Evolutionary conservation across 1,140 invertebrate species (phyloP).

Genomic region (Drosophila lacertosa): DNA sequence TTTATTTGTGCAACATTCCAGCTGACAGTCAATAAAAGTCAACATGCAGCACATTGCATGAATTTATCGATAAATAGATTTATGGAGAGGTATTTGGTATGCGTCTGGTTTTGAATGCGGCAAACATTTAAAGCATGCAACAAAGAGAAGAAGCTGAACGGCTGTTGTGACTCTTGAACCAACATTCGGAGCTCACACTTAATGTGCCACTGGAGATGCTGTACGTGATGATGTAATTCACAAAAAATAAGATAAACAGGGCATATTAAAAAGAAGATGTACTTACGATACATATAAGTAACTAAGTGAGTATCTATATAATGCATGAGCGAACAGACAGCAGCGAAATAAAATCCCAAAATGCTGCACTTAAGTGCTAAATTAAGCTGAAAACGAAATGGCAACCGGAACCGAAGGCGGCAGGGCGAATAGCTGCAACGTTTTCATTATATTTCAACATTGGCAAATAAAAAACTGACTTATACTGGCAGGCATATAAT

Average conservation of each 20-base stretch:
- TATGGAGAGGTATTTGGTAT: slow-evolving; percentile 3
- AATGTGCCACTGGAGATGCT: slow-evolving; percentile 18
- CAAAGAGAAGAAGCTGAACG: slow-evolving; percentile 12
- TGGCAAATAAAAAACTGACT: slow-evolving; percentile 49
- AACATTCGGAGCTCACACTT: slow-evolving; percentile 18
- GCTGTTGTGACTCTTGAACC: slow-evolving; percentile 2
- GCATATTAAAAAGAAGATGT: not conserved
- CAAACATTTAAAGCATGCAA: slow-evolving; percentile 25
- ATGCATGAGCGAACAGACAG: slow-evolving; percentile 22
- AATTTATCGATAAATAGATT: not conserved
- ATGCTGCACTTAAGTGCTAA: slow-evolving; percentile 43
- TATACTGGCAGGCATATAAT: slow-evolving; percentile 47
- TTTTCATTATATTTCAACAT: slow-evolving; percentile 58
- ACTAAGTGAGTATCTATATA: slow-evolving; percentile 5
- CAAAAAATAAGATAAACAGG: not conserved
- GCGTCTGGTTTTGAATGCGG: slow-evolving; percentile 16
- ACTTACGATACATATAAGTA: slow-evolving; percentile 1
- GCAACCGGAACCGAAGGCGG: slow-evolving; percentile 43
- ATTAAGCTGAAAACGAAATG: slow-evolving; percentile 47
- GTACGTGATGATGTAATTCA: slow-evolving; percentile 31
- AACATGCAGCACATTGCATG: slow-evolving; percentile 30
- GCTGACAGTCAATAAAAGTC: slow-evolving; percentile 52
- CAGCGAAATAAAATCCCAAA: slow-evolving; percentile 36
- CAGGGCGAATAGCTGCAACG: slow-evolving; percentile 26
- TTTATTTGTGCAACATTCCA: slow-evolving; percentile 24